These are phyloP conservation scores for Chaitophorus viminalis DNA, from an alignment of 2,888 invertebrate genomes.

Conservation along the genomic window DNA sequence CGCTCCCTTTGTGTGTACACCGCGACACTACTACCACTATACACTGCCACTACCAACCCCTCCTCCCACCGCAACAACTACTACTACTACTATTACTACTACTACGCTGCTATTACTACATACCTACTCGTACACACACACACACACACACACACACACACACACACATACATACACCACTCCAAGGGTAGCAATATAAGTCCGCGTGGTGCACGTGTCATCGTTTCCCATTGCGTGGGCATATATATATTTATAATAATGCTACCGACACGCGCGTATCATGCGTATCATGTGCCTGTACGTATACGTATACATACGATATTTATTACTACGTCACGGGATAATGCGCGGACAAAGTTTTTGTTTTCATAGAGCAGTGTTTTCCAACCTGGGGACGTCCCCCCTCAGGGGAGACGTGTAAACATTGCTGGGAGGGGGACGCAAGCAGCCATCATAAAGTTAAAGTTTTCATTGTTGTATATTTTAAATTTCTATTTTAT, in stretches of 20 bases:
- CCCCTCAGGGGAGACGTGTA: no score
- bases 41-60: no score
- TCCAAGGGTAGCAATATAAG: conserved; percentile 5
- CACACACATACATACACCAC: neutral
- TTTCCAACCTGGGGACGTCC: no score
- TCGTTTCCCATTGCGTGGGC: conserved; percentile 41
- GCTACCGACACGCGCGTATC: neutral
- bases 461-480: no score
- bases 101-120: conserved; percentile 39
- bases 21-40: conserved; percentile 52
- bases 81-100: conserved; percentile 46
- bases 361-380: conserved; percentile 20
- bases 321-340: conserved; percentile 15
- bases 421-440: no score
- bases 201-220: conserved; percentile 47
- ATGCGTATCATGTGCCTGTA: neutral
- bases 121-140: neutral
- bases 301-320: neutral
- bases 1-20: conserved; percentile 52
- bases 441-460: no score
- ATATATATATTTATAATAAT: neutral
- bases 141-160: neutral
- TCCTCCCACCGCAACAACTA: neutral
- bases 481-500: no score
- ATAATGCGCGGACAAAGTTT: conserved; percentile 5